phyloP scores from a whole-genome alignment of 1,140 invertebrate genomes.

The Neotoxoptera formosana region DNA sequence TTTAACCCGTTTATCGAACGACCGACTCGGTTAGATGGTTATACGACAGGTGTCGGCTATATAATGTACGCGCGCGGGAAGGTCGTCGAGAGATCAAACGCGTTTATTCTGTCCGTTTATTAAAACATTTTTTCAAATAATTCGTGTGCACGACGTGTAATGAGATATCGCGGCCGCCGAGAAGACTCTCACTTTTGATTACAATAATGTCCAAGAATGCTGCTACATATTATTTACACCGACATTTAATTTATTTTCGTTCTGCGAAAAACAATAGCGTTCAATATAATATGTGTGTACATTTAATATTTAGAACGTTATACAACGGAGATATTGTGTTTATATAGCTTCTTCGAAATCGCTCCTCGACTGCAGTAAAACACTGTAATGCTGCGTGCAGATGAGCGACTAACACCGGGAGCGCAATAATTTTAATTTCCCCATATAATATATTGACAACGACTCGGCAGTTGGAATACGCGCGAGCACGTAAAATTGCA shows the following conservation, averaged over 20 bases:
- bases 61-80: not conserved
- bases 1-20: not conserved
- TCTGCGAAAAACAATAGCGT: not conserved
- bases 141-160: not conserved
- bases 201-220: no score
- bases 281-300: not conserved
- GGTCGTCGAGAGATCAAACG: not conserved
- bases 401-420: not conserved
- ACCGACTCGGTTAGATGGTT: not conserved
- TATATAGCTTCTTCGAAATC: not conserved
- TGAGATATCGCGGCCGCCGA: not conserved
- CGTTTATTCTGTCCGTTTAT: not conserved
- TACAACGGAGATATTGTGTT: not conserved
- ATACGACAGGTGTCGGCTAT: not conserved
- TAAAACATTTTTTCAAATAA: slow-evolving; percentile 16
- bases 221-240: not conserved
- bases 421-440: not conserved
- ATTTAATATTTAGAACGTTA: not conserved
- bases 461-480: not conserved
- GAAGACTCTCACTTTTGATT: not conserved
- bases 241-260: not conserved
- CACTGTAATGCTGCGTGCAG: no score
- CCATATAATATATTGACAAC: not conserved
- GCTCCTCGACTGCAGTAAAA: not conserved
- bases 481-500: not conserved